phyloP scores from a whole-genome alignment of 1,140 invertebrate species.

The Physella acuta region DNA sequence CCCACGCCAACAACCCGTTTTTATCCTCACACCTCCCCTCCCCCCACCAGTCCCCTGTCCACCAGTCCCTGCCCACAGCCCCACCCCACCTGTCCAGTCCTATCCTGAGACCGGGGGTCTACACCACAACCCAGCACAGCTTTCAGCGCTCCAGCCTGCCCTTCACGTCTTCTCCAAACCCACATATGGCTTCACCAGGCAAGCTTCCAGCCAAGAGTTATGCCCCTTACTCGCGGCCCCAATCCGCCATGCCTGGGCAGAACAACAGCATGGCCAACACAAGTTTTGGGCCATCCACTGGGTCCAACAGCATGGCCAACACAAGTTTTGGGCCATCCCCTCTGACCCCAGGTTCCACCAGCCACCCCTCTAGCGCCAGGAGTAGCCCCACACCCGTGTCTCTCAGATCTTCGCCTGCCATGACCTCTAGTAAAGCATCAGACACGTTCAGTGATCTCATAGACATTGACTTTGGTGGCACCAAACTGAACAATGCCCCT shows the following conservation, averaged over 20 bases:
- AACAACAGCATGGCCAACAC: not conserved
- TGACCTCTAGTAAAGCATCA: not conserved
- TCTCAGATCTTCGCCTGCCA: not conserved
- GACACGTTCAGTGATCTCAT: slow-evolving; percentile 4
- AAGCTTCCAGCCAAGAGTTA: not conserved
- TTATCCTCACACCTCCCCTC: not conserved
- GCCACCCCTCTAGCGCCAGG: not conserved
- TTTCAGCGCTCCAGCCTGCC: too few relatives aligned
- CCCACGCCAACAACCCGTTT: not conserved
- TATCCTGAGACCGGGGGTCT: too few relatives aligned
- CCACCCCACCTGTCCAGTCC: too few relatives aligned
- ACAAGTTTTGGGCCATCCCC: not conserved
- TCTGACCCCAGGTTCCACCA: not conserved
- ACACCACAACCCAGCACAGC: too few relatives aligned
- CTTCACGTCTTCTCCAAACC: too few relatives aligned
- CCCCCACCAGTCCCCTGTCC: not conserved
- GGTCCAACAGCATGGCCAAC: too few relatives aligned
- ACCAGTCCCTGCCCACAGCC: not conserved
- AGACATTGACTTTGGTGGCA: slow-evolving; percentile 10
- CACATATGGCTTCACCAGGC: too few relatives aligned
- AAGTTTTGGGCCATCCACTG: too few relatives aligned
- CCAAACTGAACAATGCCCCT: not conserved
- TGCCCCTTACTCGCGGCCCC: slow-evolving; percentile 2
- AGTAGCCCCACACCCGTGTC: not conserved
- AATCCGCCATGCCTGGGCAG: not conserved